Conservation (phyloP, 2,888 invertebrate genomes). For the Drosophila pseudotalamancana region DNA sequence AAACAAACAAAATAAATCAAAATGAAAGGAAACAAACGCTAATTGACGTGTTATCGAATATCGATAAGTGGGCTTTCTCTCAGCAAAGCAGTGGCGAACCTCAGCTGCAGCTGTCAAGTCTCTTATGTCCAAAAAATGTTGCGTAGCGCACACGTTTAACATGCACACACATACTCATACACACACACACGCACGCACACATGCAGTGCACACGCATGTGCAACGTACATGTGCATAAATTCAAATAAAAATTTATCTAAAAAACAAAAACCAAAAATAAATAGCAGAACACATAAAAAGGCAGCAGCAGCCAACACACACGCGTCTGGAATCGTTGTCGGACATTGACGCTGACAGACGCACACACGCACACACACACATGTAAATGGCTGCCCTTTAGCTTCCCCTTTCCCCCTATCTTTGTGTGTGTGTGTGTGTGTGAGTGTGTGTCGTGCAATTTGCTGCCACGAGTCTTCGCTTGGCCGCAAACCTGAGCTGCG, state of each 20-base stretch:
- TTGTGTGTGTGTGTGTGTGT: conserved; percentile 13
- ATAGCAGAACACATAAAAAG: conserved; percentile 29
- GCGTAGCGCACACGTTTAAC: conserved; percentile 27
- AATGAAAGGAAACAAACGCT: no score
- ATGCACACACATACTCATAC: background rate
- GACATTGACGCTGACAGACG: conserved; percentile 62
- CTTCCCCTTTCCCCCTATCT: background rate
- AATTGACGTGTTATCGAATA: background rate
- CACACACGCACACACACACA: conserved; percentile 15
- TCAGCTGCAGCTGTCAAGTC: background rate
- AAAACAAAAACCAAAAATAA: conserved; percentile 45
- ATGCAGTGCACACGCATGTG: conserved; percentile 1
- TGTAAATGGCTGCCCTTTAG: conserved; percentile 15
- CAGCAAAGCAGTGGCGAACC: background rate
- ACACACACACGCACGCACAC: background rate
- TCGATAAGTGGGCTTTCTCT: background rate
- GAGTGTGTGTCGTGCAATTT: conserved; percentile 42
- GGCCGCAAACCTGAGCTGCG: conserved; percentile 43
- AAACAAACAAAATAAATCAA: background rate
- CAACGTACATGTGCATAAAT: conserved; percentile 62
- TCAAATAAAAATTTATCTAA: conserved; percentile 72
- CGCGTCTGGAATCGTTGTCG: conserved; percentile 58
- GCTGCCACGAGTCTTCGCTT: conserved; percentile 26
- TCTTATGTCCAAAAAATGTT: background rate
- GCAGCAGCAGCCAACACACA: conserved; percentile 21